Evolutionary conservation across 2,888 invertebrate genomes (phyloP).

Genomic region (Drosophila barbarae): DNA sequence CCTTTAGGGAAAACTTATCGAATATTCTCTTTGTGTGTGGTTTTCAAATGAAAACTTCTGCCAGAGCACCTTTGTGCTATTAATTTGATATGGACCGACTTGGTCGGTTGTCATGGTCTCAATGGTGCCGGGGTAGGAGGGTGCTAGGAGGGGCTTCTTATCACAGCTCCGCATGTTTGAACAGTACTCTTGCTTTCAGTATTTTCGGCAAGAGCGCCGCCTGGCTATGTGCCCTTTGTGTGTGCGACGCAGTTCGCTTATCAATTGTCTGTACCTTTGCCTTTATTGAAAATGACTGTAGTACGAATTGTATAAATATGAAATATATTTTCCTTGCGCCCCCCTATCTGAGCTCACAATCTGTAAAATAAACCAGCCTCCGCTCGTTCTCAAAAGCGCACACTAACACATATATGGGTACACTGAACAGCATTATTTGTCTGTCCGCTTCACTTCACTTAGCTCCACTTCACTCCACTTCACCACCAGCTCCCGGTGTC

Average conservation of each 20-base stretch:
- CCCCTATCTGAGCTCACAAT: conserved; percentile 54
- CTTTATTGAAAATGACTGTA: conserved; percentile 34
- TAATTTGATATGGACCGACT: conserved; percentile 13
- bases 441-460: conserved; percentile 26
- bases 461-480: conserved; percentile 15
- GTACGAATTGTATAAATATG: conserved; percentile 27
- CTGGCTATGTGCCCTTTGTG: conserved; percentile 24
- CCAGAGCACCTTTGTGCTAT: conserved; percentile 16
- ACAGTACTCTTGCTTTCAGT: conserved; percentile 14
- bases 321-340: conserved; percentile 11
- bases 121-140: neutral
- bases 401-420: conserved; percentile 3
- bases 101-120: conserved; percentile 26
- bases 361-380: conserved; percentile 43
- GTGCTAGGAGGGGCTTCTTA: conserved; percentile 14
- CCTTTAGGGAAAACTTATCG: neutral
- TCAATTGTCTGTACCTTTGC: conserved; percentile 48
- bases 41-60: conserved; percentile 15
- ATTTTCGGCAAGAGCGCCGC: neutral
- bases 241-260: conserved; percentile 43
- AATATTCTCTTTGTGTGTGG: conserved; percentile 26
- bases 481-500: conserved; percentile 9
- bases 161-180: conserved; percentile 14
- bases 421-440: conserved; percentile 19
- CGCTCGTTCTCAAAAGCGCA: conserved; percentile 1